Evolutionary conservation across 1,140 invertebrate species (phyloP).

Genomic region (Bombus cullumanus): DNA sequence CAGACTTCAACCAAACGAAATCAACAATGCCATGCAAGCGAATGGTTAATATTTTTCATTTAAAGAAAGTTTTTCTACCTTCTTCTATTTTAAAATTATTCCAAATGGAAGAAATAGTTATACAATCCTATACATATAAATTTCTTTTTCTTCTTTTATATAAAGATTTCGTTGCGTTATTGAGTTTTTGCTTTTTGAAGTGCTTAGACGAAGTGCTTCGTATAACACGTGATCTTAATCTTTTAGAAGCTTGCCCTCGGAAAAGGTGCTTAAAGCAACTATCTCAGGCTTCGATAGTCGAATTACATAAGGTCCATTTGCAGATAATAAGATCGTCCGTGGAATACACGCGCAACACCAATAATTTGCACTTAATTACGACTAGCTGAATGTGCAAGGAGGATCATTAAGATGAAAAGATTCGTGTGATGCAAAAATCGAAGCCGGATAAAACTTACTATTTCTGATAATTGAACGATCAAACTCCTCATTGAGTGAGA

Average conservation of each 20-base stretch:
- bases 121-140: background rate
- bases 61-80: background rate
- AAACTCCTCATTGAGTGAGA: background rate
- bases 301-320: conserved; percentile 12
- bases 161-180: background rate
- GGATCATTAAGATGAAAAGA: background rate
- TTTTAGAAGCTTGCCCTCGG: background rate
- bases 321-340: background rate
- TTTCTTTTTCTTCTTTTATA: background rate
- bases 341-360: background rate
- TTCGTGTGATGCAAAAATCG: background rate
- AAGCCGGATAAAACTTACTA: background rate
- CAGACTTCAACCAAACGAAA: conserved; percentile 85
- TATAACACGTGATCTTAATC: conserved; percentile 12
- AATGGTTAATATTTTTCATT: conserved; percentile 62
- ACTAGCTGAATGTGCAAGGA: background rate
- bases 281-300: conserved; percentile 2
- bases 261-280: background rate
- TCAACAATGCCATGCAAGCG: conserved; percentile 81
- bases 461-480: background rate
- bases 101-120: background rate
- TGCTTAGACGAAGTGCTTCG: background rate
- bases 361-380: background rate
- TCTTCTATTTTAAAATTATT: too few relatives aligned
- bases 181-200: background rate